Evolutionary conservation across 2,888 invertebrate genomes (phyloP).

Genomic region (Lasioglossum pauxillum): DNA sequence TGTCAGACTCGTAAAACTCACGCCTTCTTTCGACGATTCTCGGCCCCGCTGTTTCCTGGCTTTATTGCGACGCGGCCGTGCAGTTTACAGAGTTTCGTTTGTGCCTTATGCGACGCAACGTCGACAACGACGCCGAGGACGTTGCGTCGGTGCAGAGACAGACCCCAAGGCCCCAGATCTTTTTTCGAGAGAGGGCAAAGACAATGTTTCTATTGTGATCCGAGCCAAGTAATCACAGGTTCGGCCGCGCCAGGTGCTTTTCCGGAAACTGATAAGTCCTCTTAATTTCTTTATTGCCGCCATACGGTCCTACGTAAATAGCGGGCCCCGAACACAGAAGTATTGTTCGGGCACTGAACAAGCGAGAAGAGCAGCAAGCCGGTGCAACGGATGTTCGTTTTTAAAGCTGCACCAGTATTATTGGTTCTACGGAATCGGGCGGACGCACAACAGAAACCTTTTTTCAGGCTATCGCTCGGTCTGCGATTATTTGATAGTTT

Average conservation of each 20-base stretch:
- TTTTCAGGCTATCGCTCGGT: not conserved
- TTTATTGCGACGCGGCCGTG: constrained; percentile 71
- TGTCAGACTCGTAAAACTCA: constrained; percentile 77
- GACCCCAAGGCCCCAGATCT: constrained; percentile 24
- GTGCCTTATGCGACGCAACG: constrained; percentile 23
- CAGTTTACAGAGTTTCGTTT: constrained; percentile 74
- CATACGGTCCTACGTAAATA: constrained; percentile 70
- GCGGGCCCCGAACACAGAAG: constrained; percentile 49
- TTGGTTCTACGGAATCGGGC: constrained; percentile 5
- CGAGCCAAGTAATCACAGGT: constrained; percentile 64
- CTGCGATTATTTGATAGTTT: not conserved
- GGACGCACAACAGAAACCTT: constrained; percentile 9
- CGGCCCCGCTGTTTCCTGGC: constrained; percentile 73
- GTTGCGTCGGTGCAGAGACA: constrained; percentile 30
- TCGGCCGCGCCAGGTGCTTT: constrained; percentile 79
- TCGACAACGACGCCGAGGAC: constrained; percentile 4
- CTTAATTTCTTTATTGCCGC: constrained; percentile 79
- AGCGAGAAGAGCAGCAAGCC: not conserved
- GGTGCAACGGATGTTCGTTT: constrained; percentile 30
- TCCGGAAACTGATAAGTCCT: constrained; percentile 81
- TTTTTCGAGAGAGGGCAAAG: constrained; percentile 43
- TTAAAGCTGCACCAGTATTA: constrained; percentile 2
- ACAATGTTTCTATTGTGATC: constrained; percentile 73
- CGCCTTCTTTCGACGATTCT: constrained; percentile 76
- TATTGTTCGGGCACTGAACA: constrained; percentile 49